phyloP scores from a whole-genome alignment of 2,113 vertebrate species.

The Misgurnus anguillicaudatus region DNA sequence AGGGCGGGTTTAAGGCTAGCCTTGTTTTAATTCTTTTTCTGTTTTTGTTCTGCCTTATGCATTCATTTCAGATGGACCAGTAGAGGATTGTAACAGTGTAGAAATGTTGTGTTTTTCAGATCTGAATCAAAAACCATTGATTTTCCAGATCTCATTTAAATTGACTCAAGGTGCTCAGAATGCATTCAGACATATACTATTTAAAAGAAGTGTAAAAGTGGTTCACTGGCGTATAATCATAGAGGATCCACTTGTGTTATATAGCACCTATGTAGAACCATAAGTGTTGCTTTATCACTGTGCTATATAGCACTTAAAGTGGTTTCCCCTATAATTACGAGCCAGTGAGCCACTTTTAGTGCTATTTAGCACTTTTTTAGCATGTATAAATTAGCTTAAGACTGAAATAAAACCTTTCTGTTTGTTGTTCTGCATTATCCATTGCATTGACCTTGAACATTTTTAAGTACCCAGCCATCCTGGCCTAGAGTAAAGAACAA shows the following conservation, averaged over 20 bases:
- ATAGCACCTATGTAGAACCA: too few relatives aligned
- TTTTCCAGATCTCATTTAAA: constrained; percentile 42
- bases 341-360: too few relatives aligned
- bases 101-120: constrained; percentile 20
- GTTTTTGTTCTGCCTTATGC: constrained; percentile 1
- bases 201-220: too few relatives aligned
- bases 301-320: too few relatives aligned
- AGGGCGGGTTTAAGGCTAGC: not conserved
- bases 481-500: constrained; percentile 6
- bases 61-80: constrained; percentile 30
- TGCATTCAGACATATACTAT: not conserved
- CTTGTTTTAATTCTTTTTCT: too few relatives aligned
- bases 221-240: too few relatives aligned
- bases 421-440: constrained; percentile 42
- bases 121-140: constrained; percentile 26
- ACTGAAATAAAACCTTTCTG: constrained; percentile 31
- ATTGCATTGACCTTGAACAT: constrained; percentile 47
- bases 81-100: constrained; percentile 11
- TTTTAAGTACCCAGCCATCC: not conserved
- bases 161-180: constrained; percentile 2
- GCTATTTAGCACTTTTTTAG: too few relatives aligned
- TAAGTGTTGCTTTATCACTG: too few relatives aligned
- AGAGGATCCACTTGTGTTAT: too few relatives aligned
- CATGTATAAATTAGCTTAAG: constrained; percentile 30
- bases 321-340: too few relatives aligned